These are phyloP conservation scores for Caenorhabditis inopinata DNA, from an alignment of 1,140 invertebrate species.

Conservation along the genomic window DNA sequence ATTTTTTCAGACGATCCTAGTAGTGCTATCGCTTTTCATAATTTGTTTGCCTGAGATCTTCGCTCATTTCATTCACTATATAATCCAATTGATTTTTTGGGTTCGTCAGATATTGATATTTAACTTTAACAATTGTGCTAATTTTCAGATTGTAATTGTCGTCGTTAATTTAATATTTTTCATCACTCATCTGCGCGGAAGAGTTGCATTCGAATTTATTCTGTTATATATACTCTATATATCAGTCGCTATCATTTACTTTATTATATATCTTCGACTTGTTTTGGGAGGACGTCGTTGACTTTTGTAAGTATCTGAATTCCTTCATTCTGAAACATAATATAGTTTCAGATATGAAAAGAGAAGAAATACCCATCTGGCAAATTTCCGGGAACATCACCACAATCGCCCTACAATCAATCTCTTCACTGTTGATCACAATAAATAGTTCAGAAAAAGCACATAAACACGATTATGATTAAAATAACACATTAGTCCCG, in stretches of 20 bases:
- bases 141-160: neutral
- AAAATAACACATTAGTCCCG: too few relatives aligned
- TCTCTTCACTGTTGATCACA: too few relatives aligned
- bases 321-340: too few relatives aligned
- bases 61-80: neutral
- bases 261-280: neutral
- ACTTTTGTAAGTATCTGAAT: neutral
- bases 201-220: neutral
- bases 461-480: too few relatives aligned
- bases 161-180: neutral
- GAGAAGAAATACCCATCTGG: too few relatives aligned
- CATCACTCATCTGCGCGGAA: neutral
- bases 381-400: too few relatives aligned
- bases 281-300: neutral
- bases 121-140: too few relatives aligned
- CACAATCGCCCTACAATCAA: too few relatives aligned
- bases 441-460: too few relatives aligned
- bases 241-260: neutral
- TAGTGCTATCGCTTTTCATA: neutral
- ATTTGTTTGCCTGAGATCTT: neutral
- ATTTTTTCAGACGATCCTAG: neutral
- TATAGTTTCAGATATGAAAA: too few relatives aligned
- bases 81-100: neutral
- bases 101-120: neutral
- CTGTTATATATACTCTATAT: neutral